phyloP scores from a whole-genome alignment of 2,113 vertebrate species.

The Corythoichthys intestinalis region DNA sequence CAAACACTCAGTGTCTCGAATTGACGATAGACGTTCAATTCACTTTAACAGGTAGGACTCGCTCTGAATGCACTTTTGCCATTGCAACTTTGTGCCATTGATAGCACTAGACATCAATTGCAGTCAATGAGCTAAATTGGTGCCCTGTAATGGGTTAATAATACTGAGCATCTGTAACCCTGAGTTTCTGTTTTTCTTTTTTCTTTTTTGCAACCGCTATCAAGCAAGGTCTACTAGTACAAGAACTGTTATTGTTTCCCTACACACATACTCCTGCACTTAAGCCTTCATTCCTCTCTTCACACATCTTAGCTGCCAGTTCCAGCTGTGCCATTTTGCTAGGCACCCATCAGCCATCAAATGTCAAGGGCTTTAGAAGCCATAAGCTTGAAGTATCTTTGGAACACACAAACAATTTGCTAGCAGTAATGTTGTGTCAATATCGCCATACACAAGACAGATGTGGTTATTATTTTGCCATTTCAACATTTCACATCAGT shows the following conservation, averaged over 20 bases:
- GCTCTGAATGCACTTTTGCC: too few species aligned
- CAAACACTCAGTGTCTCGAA: too few species aligned
- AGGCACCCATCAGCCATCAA: constrained; percentile 56
- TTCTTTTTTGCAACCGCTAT: background rate
- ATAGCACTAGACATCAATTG: too few species aligned
- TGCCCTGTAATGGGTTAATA: too few species aligned
- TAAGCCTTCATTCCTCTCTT: background rate
- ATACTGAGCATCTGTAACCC: background rate
- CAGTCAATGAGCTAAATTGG: too few species aligned
- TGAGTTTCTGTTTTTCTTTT: background rate
- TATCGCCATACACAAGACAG: constrained; percentile 90
- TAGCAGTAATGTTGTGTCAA: constrained; percentile 87
- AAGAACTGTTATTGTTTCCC: background rate
- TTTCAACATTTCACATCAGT: constrained; percentile 82
- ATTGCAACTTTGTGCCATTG: too few species aligned
- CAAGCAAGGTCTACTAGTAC: background rate
- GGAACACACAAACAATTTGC: constrained; percentile 94
- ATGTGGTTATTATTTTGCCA: constrained; percentile 95
- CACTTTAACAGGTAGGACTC: too few species aligned
- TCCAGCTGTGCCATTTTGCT: constrained; percentile 29
- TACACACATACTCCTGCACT: background rate
- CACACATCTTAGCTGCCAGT: constrained; percentile 14
- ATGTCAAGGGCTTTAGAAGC: constrained; percentile 62
- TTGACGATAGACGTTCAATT: too few species aligned
- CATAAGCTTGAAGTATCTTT: constrained; percentile 80